A percentile compares a stretch with the other conserved stretches of the same genome.
These are phyloP conservation scores for Eupelmus urozonus DNA, from an alignment of 2,888 invertebrate genomes.

Conservation along the genomic window DNA sequence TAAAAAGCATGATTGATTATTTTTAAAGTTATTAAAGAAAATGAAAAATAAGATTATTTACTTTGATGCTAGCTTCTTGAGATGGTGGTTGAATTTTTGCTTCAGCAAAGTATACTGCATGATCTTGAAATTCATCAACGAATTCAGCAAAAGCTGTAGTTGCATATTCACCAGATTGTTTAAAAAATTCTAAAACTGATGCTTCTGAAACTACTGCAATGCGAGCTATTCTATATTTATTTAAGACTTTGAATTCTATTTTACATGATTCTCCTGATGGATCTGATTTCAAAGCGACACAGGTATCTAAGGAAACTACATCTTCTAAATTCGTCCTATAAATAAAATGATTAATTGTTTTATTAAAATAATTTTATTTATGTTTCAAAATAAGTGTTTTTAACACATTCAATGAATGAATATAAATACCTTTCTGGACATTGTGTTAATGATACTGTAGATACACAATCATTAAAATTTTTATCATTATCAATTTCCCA, in stretches of 20 bases:
- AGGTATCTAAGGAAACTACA: constrained; percentile 72
- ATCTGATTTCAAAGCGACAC: constrained; percentile 64
- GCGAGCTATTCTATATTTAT: constrained; percentile 70
- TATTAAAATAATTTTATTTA: neutral
- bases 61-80: constrained; percentile 72
- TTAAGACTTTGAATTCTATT: constrained; percentile 70
- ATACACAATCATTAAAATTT: constrained; percentile 66
- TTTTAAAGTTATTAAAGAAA: neutral
- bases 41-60: constrained; percentile 55
- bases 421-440: constrained; percentile 66
- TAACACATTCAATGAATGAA: neutral
- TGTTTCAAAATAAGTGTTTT: neutral
- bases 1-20: neutral
- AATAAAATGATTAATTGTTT: constrained; percentile 8
- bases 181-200: constrained; percentile 77
- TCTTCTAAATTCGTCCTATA: constrained; percentile 72
- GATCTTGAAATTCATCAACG: constrained; percentile 74
- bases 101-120: constrained; percentile 73
- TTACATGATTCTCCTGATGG: constrained; percentile 66
- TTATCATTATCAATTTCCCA: constrained; percentile 68
- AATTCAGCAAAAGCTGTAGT: constrained; percentile 74
- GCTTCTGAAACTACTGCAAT: constrained; percentile 76
- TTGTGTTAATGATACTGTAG: constrained; percentile 60
- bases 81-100: constrained; percentile 69
- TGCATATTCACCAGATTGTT: constrained; percentile 76